Percentiles rank a stretch among this genome's conserved stretches.
Evolutionary conservation across 2,888 invertebrate genomes (phyloP).

Genomic region (Poecilus cupreus): DNA sequence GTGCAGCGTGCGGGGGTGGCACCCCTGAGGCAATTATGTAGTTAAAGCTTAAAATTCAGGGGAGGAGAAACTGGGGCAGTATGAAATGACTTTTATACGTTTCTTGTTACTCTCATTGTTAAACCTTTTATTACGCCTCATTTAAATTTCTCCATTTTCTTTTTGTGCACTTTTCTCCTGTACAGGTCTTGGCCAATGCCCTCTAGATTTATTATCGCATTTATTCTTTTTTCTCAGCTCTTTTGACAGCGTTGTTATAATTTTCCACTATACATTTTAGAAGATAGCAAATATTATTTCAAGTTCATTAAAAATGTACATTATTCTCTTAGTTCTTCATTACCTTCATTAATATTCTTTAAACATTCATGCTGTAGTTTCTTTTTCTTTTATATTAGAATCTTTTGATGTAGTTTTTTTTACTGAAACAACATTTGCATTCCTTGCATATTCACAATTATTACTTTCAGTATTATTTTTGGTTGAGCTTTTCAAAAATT

Average conservation of each 20-base stretch:
- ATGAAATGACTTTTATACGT: constrained; percentile 3
- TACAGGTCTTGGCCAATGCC: neutral
- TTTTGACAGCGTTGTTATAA: neutral
- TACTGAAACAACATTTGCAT: too few relatives aligned
- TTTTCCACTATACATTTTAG: neutral
- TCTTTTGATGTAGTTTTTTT: too few relatives aligned
- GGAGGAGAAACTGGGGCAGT: neutral
- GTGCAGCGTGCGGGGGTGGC: neutral
- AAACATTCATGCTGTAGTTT: too few relatives aligned
- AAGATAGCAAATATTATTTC: neutral
- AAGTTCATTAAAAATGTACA: neutral
- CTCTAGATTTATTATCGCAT: neutral
- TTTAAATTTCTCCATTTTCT: constrained; percentile 13
- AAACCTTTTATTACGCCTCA: constrained; percentile 39
- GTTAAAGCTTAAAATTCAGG: neutral
- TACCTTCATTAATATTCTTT: neutral
- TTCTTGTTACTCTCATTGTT: constrained; percentile 22
- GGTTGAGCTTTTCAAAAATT: too few relatives aligned
- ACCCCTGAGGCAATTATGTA: neutral
- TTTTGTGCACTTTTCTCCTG: neutral
- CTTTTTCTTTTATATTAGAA: too few relatives aligned
- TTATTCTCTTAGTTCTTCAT: neutral
- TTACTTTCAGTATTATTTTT: too few relatives aligned
- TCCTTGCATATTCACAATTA: too few relatives aligned
- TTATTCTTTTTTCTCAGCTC: neutral